Percentiles rank a stretch among this genome's conserved stretches.
Conservation (phyloP, 2,888 invertebrate species). For the Drosophila limbata region DNA sequence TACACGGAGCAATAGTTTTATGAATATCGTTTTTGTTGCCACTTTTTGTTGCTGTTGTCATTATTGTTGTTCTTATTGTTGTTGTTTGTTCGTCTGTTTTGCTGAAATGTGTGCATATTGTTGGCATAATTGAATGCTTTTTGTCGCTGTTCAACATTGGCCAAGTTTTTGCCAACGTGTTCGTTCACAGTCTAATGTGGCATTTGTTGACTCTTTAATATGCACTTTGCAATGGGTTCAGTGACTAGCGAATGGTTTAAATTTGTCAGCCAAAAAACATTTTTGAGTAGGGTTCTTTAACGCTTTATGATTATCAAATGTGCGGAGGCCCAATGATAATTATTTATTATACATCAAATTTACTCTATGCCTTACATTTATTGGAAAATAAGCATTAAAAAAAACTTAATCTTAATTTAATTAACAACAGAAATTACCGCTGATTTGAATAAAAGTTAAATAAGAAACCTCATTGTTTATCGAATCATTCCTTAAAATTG, state of each 20-base stretch:
- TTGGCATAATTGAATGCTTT: slow-evolving; percentile 76
- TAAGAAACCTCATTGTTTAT: too few species aligned
- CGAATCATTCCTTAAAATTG: too few species aligned
- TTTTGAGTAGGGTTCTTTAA: neutral
- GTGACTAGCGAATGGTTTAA: slow-evolving; percentile 49
- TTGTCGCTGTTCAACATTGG: slow-evolving; percentile 46
- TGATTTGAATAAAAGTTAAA: neutral
- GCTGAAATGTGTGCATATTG: slow-evolving; percentile 75
- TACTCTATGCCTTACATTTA: neutral
- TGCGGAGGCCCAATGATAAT: too few species aligned
- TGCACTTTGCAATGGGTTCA: slow-evolving; percentile 52
- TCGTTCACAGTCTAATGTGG: slow-evolving; percentile 56
- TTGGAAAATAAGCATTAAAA: too few species aligned
- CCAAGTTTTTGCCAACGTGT: slow-evolving; percentile 42
- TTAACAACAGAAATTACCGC: too few species aligned
- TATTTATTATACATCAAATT: neutral
- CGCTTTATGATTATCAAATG: neutral
- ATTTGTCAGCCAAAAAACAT: slow-evolving; percentile 25
- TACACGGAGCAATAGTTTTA: slow-evolving; percentile 65
- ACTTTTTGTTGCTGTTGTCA: slow-evolving; percentile 16
- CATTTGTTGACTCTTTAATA: slow-evolving; percentile 69
- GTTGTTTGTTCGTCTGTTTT: slow-evolving; percentile 44
- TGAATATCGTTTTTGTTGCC: slow-evolving; percentile 55
- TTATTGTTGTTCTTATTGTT: slow-evolving; percentile 17
- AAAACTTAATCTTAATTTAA: too few species aligned